Evolutionary conservation across 1,140 invertebrate genomes (phyloP).

Genomic region (Bombus turneri): DNA sequence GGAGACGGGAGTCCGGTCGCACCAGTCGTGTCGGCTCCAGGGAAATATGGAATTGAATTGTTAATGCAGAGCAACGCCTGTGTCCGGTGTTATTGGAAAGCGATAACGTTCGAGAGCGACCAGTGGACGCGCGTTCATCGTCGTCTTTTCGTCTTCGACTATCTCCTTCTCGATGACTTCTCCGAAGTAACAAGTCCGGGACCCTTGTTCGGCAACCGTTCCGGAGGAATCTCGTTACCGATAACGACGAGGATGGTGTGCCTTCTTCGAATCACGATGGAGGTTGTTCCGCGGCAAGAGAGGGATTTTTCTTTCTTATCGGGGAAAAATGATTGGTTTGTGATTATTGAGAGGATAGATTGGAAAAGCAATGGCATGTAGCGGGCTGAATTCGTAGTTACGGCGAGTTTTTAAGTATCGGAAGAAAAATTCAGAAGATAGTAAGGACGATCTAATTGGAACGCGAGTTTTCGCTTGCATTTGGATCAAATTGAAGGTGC

Average conservation of each 20-base stretch:
- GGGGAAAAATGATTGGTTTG: neutral
- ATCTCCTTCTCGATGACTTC: neutral
- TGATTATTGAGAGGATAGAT: neutral
- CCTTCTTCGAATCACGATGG: neutral
- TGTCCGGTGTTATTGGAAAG: constrained; percentile 58
- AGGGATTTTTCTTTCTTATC: neutral
- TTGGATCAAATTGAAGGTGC: too few relatives aligned
- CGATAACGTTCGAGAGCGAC: constrained; percentile 26
- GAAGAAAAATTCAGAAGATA: neutral
- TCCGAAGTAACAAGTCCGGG: neutral
- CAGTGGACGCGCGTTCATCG: neutral
- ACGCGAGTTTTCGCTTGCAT: neutral
- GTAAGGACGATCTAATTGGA: too few relatives aligned
- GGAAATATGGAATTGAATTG: constrained; percentile 74
- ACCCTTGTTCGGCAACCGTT: neutral
- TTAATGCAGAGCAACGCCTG: constrained; percentile 66
- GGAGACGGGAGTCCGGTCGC: constrained; percentile 5
- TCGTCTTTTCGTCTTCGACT: neutral
- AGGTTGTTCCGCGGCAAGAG: neutral
- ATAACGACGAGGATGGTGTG: constrained; percentile 21
- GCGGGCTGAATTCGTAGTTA: neutral
- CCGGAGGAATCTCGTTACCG: constrained; percentile 11
- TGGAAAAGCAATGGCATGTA: neutral
- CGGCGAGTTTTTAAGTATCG: neutral
- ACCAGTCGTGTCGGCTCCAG: constrained; percentile 1